Conservation (phyloP, 2,888 invertebrate genomes). For the Sceliomorpha sp. region DNA sequence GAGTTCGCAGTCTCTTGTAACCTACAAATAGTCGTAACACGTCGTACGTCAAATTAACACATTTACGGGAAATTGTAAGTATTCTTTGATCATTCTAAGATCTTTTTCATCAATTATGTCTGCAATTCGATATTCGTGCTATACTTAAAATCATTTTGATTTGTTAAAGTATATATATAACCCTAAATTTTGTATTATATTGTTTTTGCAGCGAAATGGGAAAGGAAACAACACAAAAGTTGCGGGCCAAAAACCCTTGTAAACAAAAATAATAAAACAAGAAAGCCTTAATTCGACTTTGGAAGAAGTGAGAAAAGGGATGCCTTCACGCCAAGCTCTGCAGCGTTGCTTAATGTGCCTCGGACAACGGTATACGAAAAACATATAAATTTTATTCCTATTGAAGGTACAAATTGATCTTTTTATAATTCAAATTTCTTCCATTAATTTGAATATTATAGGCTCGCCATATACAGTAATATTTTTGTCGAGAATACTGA, state of each 20-base stretch:
- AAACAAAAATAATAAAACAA: conserved; percentile 11
- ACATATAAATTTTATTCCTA: too few relatives aligned
- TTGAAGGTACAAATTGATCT: too few relatives aligned
- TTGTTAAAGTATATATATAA: background rate
- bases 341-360: too few relatives aligned
- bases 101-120: background rate
- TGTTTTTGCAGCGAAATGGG: background rate
- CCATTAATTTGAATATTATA: too few relatives aligned
- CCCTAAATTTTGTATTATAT: background rate
- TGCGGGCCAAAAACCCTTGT: background rate
- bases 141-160: background rate
- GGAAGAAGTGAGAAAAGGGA: too few relatives aligned
- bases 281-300: background rate
- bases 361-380: too few relatives aligned
- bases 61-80: background rate
- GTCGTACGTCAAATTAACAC: too few relatives aligned
- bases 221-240: conserved; percentile 4
- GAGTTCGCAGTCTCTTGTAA: background rate
- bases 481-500: too few relatives aligned
- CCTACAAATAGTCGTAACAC: too few relatives aligned
- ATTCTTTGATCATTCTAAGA: background rate
- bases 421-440: too few relatives aligned
- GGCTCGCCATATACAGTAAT: too few relatives aligned
- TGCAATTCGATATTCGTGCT: background rate
- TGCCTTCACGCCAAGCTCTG: too few relatives aligned